A percentile compares a stretch with the other conserved stretches of the same genome.
Conservation (phyloP, 2,113 vertebrate species). For the Columba livia region DNA sequence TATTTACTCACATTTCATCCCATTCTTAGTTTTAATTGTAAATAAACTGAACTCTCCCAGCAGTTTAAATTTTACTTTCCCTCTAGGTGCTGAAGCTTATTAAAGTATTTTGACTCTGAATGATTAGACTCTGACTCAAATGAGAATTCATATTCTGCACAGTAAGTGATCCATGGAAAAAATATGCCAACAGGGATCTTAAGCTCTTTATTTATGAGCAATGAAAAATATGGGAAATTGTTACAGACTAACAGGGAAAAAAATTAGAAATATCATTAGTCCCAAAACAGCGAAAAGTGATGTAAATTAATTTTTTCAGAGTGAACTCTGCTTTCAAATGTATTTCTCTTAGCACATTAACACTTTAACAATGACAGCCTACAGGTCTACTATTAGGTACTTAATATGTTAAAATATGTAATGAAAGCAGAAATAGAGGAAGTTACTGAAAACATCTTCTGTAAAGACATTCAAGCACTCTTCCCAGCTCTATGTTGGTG, state of each 20-base stretch:
- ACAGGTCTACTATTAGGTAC: neutral
- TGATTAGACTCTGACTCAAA: neutral
- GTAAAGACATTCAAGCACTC: neutral
- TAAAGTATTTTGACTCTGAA: neutral
- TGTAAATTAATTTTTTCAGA: neutral
- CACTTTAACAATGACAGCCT: neutral
- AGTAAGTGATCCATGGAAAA: neutral
- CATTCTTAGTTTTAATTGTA: neutral
- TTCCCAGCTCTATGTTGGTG: neutral
- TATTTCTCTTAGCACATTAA: conserved; percentile 19
- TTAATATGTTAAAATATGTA: neutral
- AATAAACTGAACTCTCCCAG: neutral
- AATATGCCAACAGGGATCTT: neutral
- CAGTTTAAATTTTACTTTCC: neutral
- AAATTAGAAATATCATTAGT: neutral
- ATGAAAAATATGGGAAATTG: neutral
- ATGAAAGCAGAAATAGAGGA: neutral
- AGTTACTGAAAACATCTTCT: neutral
- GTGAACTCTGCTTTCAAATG: neutral
- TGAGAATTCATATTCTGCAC: neutral
- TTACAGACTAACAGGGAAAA: neutral
- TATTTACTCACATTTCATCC: neutral
- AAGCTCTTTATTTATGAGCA: neutral
- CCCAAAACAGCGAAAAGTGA: neutral
- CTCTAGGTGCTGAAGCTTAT: neutral